Evolutionary conservation across 2,797 vertebrate genomes (phyloP).

Genomic region (Coranthus polyacanthus): DNA sequence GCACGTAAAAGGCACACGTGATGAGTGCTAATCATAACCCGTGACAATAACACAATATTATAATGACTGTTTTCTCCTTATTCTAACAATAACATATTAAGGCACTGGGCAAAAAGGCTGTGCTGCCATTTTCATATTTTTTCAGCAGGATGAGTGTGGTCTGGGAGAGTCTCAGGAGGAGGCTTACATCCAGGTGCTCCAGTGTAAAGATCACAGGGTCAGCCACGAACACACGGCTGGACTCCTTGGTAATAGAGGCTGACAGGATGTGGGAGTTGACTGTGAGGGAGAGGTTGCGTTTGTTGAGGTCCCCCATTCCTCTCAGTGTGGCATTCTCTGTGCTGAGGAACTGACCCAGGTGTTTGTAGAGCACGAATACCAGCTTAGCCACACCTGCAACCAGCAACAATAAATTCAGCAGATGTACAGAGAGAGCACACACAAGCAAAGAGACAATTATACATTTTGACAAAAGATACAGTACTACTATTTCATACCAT

Average conservation of each 20-base stretch:
- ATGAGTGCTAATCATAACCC: conserved; percentile 6
- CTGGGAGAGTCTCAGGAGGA: conserved; percentile 46
- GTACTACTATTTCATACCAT: too few relatives aligned
- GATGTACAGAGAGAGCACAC: background rate
- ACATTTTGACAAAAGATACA: background rate
- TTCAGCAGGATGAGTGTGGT: conserved; percentile 27
- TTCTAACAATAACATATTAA: conserved; percentile 17
- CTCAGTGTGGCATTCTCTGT: conserved; percentile 96
- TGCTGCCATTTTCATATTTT: conserved; percentile 33
- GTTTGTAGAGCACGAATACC: conserved; percentile 99
- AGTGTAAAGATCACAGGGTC: conserved; percentile 96
- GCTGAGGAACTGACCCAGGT: conserved; percentile 95
- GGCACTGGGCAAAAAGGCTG: conserved; percentile 16
- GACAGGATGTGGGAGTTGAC: conserved; percentile 99
- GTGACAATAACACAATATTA: background rate
- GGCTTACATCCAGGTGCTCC: conserved; percentile 97
- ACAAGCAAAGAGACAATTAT: background rate
- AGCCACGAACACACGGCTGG: conserved; percentile 95
- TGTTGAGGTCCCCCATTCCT: conserved; percentile 76
- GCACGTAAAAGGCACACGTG: background rate
- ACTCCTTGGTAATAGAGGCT: conserved; percentile 98
- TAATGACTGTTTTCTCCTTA: conserved; percentile 12
- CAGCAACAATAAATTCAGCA: conserved; percentile 22
- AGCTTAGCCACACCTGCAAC: conserved; percentile 93
- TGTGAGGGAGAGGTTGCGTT: conserved; percentile 87